Percentiles rank a stretch among this genome's conserved stretches.
Evolutionary conservation across 2,113 vertebrate species (phyloP).

Genomic region (Poeciliopsis prolifica): DNA sequence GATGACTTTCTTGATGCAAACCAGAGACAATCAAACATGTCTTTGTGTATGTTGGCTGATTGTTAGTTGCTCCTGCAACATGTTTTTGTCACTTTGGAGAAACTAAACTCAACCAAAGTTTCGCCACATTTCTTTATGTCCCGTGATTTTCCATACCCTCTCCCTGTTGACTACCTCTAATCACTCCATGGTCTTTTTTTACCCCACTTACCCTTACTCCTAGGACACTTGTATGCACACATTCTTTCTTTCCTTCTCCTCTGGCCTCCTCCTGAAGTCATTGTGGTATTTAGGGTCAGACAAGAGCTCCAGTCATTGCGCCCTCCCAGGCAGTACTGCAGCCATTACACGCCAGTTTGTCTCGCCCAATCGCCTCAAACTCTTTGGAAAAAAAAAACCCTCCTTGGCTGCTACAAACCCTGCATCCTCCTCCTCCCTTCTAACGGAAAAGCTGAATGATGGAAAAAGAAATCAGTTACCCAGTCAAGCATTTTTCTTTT

Average conservation of each 20-base stretch:
- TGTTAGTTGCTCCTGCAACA: slow-evolving; percentile 33
- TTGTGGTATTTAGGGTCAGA: slow-evolving; percentile 87
- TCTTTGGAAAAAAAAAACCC: slow-evolving; percentile 84
- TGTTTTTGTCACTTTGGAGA: slow-evolving; percentile 57
- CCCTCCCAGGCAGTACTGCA: slow-evolving; percentile 71
- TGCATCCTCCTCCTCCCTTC: slow-evolving; percentile 79
- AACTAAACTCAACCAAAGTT: slow-evolving; percentile 12
- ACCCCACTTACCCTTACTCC: slow-evolving; percentile 15
- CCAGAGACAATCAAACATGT: slow-evolving; percentile 51
- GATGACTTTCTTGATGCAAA: slow-evolving; percentile 37
- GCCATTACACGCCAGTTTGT: slow-evolving; percentile 71
- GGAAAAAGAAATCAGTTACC: slow-evolving; percentile 61
- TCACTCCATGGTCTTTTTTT: slow-evolving; percentile 19
- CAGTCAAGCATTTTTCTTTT: slow-evolving; percentile 33
- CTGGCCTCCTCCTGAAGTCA: slow-evolving; percentile 76
- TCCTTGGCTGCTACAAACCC: slow-evolving; percentile 77
- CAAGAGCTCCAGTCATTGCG: slow-evolving; percentile 84
- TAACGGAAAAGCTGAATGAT: slow-evolving; percentile 83
- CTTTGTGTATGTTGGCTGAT: slow-evolving; percentile 36
- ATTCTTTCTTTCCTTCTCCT: slow-evolving; percentile 23
- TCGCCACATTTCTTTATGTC: slow-evolving; percentile 1
- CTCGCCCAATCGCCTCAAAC: slow-evolving; percentile 78
- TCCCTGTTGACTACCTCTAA: neutral
- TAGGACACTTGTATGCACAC: neutral
- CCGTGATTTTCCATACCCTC: neutral